Conservation (phyloP, 1,140 invertebrate genomes). For the Drosophila fuyamai region DNA sequence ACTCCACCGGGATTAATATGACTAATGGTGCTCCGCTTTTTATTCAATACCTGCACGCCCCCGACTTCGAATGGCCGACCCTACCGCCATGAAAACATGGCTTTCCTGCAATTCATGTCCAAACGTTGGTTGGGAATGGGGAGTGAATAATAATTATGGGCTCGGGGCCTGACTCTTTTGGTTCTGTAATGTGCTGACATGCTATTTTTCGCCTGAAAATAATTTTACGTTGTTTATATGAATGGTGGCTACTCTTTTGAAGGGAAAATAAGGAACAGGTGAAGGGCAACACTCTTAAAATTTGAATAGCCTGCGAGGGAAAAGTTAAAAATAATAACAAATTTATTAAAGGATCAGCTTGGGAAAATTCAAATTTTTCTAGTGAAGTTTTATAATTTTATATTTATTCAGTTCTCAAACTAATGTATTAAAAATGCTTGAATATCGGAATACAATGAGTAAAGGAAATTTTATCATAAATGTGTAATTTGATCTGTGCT, state of each 20-base stretch:
- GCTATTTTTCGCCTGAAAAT: slow-evolving; percentile 48
- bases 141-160: slow-evolving; percentile 66
- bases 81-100: slow-evolving; percentile 22
- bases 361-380: too few species aligned
- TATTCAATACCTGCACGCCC: slow-evolving; percentile 56
- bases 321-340: not conserved
- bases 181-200: slow-evolving; percentile 66
- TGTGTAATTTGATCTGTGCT: too few species aligned
- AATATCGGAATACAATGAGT: too few species aligned
- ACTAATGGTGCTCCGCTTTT: slow-evolving; percentile 76
- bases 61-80: slow-evolving; percentile 1
- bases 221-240: not conserved
- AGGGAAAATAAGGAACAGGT: too few species aligned
- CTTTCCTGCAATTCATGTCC: slow-evolving; percentile 76
- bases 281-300: not conserved
- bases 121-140: slow-evolving; percentile 33
- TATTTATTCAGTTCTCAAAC: too few species aligned
- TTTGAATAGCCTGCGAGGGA: too few species aligned
- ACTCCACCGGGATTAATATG: slow-evolving; percentile 83
- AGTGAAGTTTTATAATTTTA: too few species aligned
- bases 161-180: slow-evolving; percentile 41
- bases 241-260: slow-evolving; percentile 14
- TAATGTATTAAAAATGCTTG: too few species aligned
- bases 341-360: too few species aligned
- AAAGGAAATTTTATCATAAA: too few species aligned